phyloP scores from a whole-genome alignment of 53 echinoderm and acorn worm species.

The Holothuria scabra region DNA sequence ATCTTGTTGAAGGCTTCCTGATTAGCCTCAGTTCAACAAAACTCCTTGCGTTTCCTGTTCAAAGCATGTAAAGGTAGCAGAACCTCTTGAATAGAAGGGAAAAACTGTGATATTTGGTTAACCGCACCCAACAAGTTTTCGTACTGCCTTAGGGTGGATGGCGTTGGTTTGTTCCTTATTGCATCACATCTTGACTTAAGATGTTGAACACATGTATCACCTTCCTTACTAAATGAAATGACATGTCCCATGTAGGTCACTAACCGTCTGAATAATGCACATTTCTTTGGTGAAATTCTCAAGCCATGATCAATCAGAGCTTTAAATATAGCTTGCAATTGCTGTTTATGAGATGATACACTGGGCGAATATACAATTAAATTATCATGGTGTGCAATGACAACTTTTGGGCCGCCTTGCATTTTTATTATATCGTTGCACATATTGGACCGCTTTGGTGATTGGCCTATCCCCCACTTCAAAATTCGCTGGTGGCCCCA shows the following conservation, averaged over 20 bases:
- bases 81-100: not conserved
- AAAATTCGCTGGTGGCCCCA: no score
- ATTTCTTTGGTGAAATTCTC: slow-evolving; percentile 23
- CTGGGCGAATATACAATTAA: not conserved
- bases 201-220: slow-evolving; percentile 1
- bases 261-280: slow-evolving; percentile 2
- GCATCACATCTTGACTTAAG: slow-evolving; percentile 2
- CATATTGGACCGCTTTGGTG: no score
- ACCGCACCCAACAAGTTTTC: slow-evolving; percentile 38
- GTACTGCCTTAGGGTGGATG: not conserved
- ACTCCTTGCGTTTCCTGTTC: no score
- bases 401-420: no score
- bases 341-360: not conserved
- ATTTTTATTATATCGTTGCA: no score
- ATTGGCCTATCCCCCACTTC: no score
- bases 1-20: no score
- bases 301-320: slow-evolving; percentile 15
- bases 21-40: no score
- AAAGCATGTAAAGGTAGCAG: no score
- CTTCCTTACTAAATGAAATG: slow-evolving; percentile 7
- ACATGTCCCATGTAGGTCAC: slow-evolving; percentile 34
- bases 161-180: not conserved
- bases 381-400: slow-evolving; percentile 29
- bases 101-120: not conserved
- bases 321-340: slow-evolving; percentile 5